These are phyloP conservation scores for Lasioglossum leucozonium DNA, from an alignment of 2,888 invertebrate genomes.

Conservation along the genomic window DNA sequence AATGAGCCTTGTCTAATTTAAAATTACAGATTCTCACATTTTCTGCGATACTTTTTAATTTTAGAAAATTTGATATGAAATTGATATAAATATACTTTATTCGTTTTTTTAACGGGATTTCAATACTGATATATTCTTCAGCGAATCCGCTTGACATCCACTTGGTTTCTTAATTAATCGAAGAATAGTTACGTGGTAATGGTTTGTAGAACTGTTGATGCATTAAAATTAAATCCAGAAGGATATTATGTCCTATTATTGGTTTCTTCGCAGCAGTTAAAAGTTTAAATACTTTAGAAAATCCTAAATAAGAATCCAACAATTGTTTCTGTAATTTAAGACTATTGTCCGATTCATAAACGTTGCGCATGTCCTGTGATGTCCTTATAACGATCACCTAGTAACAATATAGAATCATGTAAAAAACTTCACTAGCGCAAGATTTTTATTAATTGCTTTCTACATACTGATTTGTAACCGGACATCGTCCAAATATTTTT, in stretches of 20 bases:
- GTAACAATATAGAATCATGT: conserved; percentile 16
- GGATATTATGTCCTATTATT: conserved; percentile 91
- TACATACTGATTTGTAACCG: conserved; percentile 67
- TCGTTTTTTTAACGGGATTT: not conserved
- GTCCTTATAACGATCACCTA: conserved; percentile 83
- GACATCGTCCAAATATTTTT: conserved; percentile 83
- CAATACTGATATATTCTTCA: not conserved
- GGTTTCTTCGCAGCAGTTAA: conserved; percentile 88
- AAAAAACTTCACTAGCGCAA: not conserved
- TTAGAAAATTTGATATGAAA: not conserved
- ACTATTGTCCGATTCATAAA: conserved; percentile 77
- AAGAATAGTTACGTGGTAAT: conserved; percentile 86
- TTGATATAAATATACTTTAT: not conserved
- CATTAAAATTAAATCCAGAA: conserved; percentile 89
- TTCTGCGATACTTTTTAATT: not conserved
- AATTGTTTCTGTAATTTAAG: conserved; percentile 85
- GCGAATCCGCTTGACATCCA: not conserved
- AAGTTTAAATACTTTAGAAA: conserved; percentile 88
- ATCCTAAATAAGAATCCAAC: conserved; percentile 87
- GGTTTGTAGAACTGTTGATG: conserved; percentile 90
- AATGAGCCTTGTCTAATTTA: not conserved
- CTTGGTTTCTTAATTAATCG: not conserved
- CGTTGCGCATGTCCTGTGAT: conserved; percentile 74
- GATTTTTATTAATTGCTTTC: not conserved
- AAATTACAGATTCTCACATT: not conserved